A percentile compares a stretch with the other conserved stretches of the same genome.
These are phyloP conservation scores for Philotrypesis tridentata DNA, from an alignment of 1,140 invertebrate genomes.

Conservation along the genomic window DNA sequence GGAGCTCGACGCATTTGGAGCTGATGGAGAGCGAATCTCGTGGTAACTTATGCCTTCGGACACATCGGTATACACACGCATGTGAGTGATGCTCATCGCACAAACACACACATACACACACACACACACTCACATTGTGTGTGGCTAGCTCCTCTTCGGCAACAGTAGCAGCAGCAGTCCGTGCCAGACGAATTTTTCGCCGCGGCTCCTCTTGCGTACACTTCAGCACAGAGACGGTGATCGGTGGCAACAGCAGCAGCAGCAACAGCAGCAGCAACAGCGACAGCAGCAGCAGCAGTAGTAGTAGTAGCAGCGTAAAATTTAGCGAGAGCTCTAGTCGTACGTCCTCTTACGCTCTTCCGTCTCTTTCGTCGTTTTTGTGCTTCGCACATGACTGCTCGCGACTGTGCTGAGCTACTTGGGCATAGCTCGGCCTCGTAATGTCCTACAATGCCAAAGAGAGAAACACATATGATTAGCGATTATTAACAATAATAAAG, in stretches of 20 bases:
- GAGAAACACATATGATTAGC: constrained; percentile 40
- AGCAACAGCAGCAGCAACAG: background rate
- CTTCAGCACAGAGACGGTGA: constrained; percentile 6
- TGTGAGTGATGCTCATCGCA: background rate
- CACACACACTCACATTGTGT: background rate
- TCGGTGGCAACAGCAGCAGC: background rate
- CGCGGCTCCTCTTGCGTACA: background rate
- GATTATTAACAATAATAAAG: background rate
- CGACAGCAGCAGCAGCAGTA: background rate
- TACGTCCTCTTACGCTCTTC: constrained; percentile 69
- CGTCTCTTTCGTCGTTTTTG: constrained; percentile 72
- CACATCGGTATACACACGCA: constrained; percentile 65
- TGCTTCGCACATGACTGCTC: constrained; percentile 75
- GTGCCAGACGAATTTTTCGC: background rate
- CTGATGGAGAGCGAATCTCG: constrained; percentile 57
- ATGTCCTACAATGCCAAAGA: constrained; percentile 68
- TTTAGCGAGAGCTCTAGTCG: constrained; percentile 59
- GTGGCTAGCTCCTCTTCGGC: background rate
- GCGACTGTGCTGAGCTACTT: constrained; percentile 85
- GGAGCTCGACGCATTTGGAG: constrained; percentile 46
- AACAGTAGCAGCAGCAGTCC: background rate
- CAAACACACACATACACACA: background rate
- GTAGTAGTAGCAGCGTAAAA: constrained; percentile 21
- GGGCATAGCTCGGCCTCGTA: constrained; percentile 85
- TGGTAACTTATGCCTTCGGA: constrained; percentile 64